These are phyloP conservation scores for Osedax frankpressi DNA, from an alignment of 2,888 invertebrate species.

Conservation along the genomic window DNA sequence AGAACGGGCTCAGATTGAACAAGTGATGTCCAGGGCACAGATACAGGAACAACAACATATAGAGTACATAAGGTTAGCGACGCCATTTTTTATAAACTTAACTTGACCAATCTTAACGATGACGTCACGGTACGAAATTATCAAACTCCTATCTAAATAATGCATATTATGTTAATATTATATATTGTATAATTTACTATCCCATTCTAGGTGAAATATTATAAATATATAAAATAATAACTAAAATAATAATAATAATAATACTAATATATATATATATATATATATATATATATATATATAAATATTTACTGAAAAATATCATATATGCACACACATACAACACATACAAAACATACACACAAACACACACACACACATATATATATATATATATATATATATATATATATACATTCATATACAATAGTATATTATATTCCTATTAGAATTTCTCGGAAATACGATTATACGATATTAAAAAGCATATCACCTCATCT, in stretches of 20 bases:
- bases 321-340: neutral
- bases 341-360: neutral
- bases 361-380: neutral
- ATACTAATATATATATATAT: neutral
- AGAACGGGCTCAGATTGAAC: conserved; percentile 53
- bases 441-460: no score
- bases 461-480: no score
- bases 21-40: conserved; percentile 56
- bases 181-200: no score
- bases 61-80: conserved; percentile 35
- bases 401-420: neutral
- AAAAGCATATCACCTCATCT: no score
- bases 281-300: neutral
- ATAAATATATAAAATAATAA: no score
- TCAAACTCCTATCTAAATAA: no score
- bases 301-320: neutral
- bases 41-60: conserved; percentile 43
- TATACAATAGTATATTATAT: no score
- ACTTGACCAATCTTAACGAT: no score
- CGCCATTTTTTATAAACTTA: no score
- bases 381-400: neutral
- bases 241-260: neutral
- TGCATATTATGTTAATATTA: no score
- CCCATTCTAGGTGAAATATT: no score
- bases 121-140: no score